Base-by-base conservation (phyloP, 2,888 invertebrate genomes). In the Drosophila neutralis region DNA sequence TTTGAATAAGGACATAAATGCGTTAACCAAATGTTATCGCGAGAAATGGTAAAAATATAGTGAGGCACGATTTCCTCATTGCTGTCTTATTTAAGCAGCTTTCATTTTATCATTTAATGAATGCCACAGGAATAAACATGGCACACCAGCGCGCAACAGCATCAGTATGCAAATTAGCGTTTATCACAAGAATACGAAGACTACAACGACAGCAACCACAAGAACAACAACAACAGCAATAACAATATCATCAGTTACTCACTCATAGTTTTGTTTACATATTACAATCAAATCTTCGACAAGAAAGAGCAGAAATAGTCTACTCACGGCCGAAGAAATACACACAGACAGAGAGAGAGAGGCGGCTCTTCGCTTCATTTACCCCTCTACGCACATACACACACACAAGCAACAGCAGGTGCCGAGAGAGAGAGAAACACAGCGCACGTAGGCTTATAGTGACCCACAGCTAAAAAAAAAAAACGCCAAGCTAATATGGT, bases 1-100 rank as follows among this genome's bases (percentile, higher is more conserved):
- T 21, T 56, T 83, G 0, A 82, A 88, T 11, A 92, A 92, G 63
- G 91, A 92, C 52, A 80, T 87, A 1, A 87, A 82, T 68, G 40
- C 49, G 8, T 40, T 92, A 11, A 69, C 87, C 10, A 86, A 82
- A 38, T 5, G 59, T 11, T 90, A 76, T 62, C 80, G 87, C 38
- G 78, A 87, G 4, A 57, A 80, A 59, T 92, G 92, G 92, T 92
- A 79, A 57, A 56, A 33, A 27, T 31, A 6, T 11, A 24, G 21
- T 56, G 18, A 33, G 35, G 29, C 52, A 53, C 36, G 8, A 53
- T 57, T 53, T 48, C 29, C 29, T 61, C 40, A 51, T 75, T 31
- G 11, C 36, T 38, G 21, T 52, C 21, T 31, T 72, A 45, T 58
- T 57, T 35, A 49, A 54, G 21, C 35, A 73, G 10, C 51, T 38